phyloP scores from a whole-genome alignment of 1,140 invertebrate genomes.

The Brachionus sp. region DNA sequence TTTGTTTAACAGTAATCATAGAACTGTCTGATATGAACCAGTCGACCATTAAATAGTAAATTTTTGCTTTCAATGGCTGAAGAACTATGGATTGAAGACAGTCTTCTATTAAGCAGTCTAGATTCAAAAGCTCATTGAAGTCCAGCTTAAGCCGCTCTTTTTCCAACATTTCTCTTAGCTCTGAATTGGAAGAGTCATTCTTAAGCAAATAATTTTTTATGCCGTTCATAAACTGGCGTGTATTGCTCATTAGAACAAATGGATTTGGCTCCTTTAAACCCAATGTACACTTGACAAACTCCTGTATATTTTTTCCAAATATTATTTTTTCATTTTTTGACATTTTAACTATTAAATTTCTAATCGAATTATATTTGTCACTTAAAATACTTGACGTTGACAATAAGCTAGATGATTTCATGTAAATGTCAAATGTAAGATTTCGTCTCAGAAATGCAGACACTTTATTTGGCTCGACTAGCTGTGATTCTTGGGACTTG shows the following conservation, averaged over 20 bases:
- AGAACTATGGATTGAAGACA: conserved; percentile 10
- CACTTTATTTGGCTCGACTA: background rate
- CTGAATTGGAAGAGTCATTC: background rate
- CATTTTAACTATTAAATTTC: conserved; percentile 35
- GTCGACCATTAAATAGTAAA: conserved; percentile 3
- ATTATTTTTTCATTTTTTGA: conserved; percentile 13
- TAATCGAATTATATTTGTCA: conserved; percentile 2
- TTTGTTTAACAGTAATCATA: background rate
- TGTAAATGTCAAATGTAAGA: conserved; percentile 25
- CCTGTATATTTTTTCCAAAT: conserved; percentile 27
- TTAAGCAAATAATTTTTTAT: conserved; percentile 22
- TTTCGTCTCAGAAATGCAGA: background rate
- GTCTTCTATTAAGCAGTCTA: conserved; percentile 12
- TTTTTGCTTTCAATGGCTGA: conserved; percentile 12
- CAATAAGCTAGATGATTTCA: conserved; percentile 6
- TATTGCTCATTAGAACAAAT: conserved; percentile 17
- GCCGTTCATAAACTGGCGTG: conserved; percentile 14
- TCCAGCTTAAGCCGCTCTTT: background rate
- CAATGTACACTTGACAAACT: background rate
- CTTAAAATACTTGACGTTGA: background rate
- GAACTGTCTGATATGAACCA: conserved; percentile 4
- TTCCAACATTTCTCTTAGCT: background rate
- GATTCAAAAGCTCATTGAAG: background rate
- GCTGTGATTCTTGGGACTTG: background rate
- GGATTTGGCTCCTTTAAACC: background rate